These are phyloP conservation scores for Unio pictorum DNA, from an alignment of 2,888 invertebrate species.

Conservation along the genomic window DNA sequence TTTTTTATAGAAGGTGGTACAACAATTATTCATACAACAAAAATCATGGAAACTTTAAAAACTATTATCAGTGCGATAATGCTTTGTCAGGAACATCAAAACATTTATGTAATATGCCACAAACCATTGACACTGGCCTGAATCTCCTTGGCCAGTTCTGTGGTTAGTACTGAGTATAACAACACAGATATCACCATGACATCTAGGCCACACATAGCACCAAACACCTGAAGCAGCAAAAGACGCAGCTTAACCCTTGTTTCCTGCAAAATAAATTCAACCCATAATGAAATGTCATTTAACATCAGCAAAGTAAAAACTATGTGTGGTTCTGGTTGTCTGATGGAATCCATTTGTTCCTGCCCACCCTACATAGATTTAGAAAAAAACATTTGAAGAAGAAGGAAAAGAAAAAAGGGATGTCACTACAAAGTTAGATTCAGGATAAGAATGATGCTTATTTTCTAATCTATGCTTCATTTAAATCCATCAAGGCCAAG, in stretches of 20 bases:
- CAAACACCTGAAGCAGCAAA: constrained; percentile 87
- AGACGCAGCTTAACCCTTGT: constrained; percentile 75
- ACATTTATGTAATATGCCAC: background rate
- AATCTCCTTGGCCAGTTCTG: constrained; percentile 86
- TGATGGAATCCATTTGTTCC: too few relatives aligned
- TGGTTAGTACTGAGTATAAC: constrained; percentile 88
- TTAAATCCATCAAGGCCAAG: too few relatives aligned
- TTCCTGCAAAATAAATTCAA: constrained; percentile 52
- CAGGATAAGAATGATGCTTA: too few relatives aligned
- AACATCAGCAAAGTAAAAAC: background rate
- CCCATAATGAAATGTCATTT: background rate
- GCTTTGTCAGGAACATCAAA: background rate
- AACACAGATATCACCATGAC: constrained; percentile 85
- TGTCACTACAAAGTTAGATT: too few relatives aligned
- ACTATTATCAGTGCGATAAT: background rate
- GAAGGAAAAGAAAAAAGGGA: too few relatives aligned
- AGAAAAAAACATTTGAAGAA: too few relatives aligned
- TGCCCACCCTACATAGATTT: too few relatives aligned
- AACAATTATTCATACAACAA: too few relatives aligned
- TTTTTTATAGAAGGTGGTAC: too few relatives aligned
- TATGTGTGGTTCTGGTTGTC: too few relatives aligned
- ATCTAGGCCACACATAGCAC: constrained; percentile 89
- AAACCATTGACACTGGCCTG: constrained; percentile 57
- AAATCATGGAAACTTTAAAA: too few relatives aligned
- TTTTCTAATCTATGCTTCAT: too few relatives aligned